Percentiles rank a stretch among this genome's conserved stretches.
Conservation (phyloP, 1,140 invertebrate species). For the Sinella curviseta region DNA sequence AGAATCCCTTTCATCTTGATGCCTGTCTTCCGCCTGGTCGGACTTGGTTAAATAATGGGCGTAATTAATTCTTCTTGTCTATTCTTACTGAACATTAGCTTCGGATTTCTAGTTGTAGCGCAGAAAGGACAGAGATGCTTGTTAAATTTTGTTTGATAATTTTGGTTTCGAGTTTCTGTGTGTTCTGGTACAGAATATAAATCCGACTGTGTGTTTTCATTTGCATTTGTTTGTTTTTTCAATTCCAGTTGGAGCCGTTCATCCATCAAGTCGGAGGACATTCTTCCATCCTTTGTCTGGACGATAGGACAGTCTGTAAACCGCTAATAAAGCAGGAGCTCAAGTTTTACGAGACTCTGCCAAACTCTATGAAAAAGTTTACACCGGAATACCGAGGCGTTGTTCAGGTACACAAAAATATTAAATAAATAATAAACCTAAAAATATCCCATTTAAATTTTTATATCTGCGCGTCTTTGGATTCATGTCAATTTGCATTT, state of each 20-base stretch:
- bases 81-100: no score
- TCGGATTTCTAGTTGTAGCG: no score
- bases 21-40: no score
- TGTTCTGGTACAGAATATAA: no score
- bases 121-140: no score
- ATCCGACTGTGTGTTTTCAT: neutral
- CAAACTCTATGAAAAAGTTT: slow-evolving; percentile 59
- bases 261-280: slow-evolving; percentile 64
- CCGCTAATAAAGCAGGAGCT: slow-evolving; percentile 62
- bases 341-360: slow-evolving; percentile 61
- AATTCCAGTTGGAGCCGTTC: slow-evolving; percentile 56
- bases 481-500: no score
- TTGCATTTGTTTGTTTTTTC: neutral
- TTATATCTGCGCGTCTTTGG: no score
- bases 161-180: no score
- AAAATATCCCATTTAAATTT: no score
- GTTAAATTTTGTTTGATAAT: slow-evolving; percentile 11
- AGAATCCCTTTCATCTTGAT: no score
- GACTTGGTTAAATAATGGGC: no score
- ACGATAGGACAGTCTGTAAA: slow-evolving; percentile 64
- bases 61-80: no score
- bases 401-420: slow-evolving; percentile 49
- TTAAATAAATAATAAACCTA: neutral
- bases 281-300: slow-evolving; percentile 61
- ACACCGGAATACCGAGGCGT: slow-evolving; percentile 59